Evolutionary conservation across 2,113 vertebrate genomes (phyloP).

Genomic region (Irena cyanogastra): DNA sequence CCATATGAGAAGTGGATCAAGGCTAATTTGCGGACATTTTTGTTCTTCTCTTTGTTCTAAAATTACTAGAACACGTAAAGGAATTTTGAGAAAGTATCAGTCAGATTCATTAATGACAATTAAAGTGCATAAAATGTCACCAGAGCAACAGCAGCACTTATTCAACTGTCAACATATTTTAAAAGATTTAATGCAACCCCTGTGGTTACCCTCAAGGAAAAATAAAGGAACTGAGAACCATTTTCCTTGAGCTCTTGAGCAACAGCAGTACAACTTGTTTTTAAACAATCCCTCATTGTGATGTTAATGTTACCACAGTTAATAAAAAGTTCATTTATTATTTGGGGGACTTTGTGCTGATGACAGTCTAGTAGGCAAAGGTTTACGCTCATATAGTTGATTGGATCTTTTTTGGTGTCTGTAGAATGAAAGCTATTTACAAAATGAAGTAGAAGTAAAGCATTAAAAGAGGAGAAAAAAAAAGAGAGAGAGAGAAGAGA

Average conservation of each 20-base stretch:
- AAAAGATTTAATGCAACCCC: conserved; percentile 70
- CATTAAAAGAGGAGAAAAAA: background rate
- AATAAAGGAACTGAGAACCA: conserved; percentile 56
- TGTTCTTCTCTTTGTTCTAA: conserved; percentile 27
- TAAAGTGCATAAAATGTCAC: conserved; percentile 63
- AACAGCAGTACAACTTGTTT: conserved; percentile 65
- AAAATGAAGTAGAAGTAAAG: background rate
- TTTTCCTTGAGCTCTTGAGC: conserved; percentile 63
- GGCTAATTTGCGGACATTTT: conserved; percentile 45
- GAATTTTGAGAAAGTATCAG: conserved; percentile 42
- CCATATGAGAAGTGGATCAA: conserved; percentile 25
- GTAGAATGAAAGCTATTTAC: background rate
- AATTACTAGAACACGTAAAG: conserved; percentile 48
- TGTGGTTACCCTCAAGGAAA: conserved; percentile 59
- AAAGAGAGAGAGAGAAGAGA: rapidly evolving
- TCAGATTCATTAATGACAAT: conserved; percentile 64
- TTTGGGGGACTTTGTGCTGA: conserved; percentile 51
- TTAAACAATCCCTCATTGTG: conserved; percentile 66
- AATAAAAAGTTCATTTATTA: conserved; percentile 69
- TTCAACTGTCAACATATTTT: conserved; percentile 61
- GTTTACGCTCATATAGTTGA: conserved; percentile 13
- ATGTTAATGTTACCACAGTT: conserved; percentile 66
- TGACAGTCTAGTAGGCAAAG: conserved; percentile 30
- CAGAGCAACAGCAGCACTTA: conserved; percentile 53
- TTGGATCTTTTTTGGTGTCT: background rate